Evolutionary conservation across 2,888 invertebrate species (phyloP).

Genomic region (Megalurothrips usitatus): DNA sequence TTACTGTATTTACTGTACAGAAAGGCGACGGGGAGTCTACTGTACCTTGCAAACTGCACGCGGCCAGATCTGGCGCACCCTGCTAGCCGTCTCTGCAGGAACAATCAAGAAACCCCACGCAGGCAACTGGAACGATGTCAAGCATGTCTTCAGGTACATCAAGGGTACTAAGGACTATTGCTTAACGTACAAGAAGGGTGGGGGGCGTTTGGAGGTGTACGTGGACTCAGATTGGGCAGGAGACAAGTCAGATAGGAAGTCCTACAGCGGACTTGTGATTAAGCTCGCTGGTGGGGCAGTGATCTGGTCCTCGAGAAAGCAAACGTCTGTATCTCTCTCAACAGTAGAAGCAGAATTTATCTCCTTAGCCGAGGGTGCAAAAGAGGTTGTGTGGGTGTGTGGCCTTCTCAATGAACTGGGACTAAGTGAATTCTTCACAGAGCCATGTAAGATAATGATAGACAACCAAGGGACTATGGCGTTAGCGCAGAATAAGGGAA

Average conservation of each 20-base stretch:
- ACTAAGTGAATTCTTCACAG: background rate
- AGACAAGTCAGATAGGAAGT: background rate
- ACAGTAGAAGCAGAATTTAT: background rate
- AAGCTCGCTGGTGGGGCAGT: background rate
- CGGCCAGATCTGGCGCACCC: conserved; percentile 33
- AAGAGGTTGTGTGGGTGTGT: background rate
- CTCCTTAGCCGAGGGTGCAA: background rate
- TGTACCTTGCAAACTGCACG: conserved; percentile 33
- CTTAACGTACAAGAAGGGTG: background rate
- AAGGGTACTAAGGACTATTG: background rate
- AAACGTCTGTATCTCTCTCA: background rate
- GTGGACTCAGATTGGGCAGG: conserved; percentile 5
- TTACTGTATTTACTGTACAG: too few species aligned
- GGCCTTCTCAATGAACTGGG: background rate
- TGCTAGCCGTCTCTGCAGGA: background rate
- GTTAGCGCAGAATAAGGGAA: background rate
- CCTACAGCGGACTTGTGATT: background rate
- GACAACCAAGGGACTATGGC: background rate
- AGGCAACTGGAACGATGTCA: conserved; percentile 5
- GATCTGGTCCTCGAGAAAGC: background rate
- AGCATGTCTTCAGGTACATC: background rate
- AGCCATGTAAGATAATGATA: background rate
- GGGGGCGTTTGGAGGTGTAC: background rate
- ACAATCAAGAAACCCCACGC: conserved; percentile 9
- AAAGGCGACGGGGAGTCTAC: conserved; percentile 28